Percentiles rank a stretch among this genome's conserved stretches.
Conservation (phyloP, 1,140 invertebrate species). For the Rhagoletis zephyria region DNA sequence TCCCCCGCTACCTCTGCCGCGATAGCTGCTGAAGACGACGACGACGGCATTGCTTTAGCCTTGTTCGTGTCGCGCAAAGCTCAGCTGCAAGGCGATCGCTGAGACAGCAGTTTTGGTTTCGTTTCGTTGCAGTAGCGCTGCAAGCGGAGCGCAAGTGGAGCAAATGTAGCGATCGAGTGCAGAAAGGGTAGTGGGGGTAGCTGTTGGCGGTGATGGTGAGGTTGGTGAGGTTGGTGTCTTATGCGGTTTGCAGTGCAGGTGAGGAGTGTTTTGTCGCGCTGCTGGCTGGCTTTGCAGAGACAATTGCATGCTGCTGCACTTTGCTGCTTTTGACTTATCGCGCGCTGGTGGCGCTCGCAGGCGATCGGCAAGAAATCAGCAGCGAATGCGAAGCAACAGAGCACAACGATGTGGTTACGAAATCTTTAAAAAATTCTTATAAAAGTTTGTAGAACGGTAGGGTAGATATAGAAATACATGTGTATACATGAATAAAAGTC, state of each 20-base stretch:
- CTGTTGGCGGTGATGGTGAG: background rate
- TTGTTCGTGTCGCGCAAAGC: background rate
- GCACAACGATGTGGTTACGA: conserved; percentile 14
- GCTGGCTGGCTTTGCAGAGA: background rate
- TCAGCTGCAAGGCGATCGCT: background rate
- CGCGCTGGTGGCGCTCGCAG: background rate
- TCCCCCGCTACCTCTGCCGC: background rate
- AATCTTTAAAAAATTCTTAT: conserved; percentile 32
- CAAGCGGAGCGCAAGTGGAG: background rate
- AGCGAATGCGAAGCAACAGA: background rate
- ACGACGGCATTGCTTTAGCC: background rate
- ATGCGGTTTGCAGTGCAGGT: background rate
- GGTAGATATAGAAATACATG: background rate
- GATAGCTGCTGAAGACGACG: background rate
- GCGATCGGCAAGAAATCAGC: background rate
- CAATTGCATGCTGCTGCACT: background rate
- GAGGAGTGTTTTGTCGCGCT: background rate
- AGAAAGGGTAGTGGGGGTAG: background rate
- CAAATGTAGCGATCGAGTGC: too few species aligned
- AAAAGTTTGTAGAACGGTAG: background rate
- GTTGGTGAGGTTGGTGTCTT: background rate
- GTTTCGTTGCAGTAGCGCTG: background rate
- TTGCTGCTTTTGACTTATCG: background rate
- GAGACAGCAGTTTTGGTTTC: conserved; percentile 19
- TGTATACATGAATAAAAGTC: background rate